phyloP scores from a whole-genome alignment of 2,113 vertebrate species.

The Actenoides lindsayi region DNA sequence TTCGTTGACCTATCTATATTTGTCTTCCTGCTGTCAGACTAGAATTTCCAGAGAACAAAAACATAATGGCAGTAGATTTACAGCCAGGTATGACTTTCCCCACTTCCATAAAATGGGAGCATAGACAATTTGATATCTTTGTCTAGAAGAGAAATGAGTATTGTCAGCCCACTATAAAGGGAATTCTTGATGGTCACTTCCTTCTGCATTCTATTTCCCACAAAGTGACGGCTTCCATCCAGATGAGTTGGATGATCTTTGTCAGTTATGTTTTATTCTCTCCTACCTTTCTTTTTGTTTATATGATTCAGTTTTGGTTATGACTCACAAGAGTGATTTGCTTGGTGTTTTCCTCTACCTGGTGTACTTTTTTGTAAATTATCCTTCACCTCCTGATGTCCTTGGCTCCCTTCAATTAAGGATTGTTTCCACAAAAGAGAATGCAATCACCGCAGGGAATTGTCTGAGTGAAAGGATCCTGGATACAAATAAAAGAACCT shows the following conservation, averaged over 20 bases:
- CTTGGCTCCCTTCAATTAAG: not conserved
- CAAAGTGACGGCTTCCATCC: not conserved
- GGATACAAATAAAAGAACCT: not conserved
- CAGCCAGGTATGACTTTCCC: slow-evolving; percentile 23
- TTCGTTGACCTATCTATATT: not conserved
- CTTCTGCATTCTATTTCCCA: slow-evolving; percentile 41
- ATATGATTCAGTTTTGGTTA: not conserved
- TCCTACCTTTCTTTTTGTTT: not conserved
- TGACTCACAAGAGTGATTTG: not conserved
- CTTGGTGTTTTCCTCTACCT: not conserved
- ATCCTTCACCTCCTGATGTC: not conserved
- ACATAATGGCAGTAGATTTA: slow-evolving; percentile 10
- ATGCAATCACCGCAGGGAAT: not conserved
- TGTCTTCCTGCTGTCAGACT: slow-evolving; percentile 27
- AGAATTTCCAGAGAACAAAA: not conserved
- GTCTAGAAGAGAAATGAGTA: not conserved
- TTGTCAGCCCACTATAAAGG: slow-evolving; percentile 18
- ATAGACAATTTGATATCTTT: not conserved
- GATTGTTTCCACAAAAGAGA: not conserved
- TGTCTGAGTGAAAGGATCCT: not conserved
- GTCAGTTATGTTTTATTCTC: not conserved
- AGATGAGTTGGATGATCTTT: not conserved
- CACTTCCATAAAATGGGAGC: not conserved
- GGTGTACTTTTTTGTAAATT: not conserved
- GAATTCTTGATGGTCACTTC: slow-evolving; percentile 26